These are phyloP conservation scores for Theretra japonica DNA, from an alignment of 2,888 invertebrate genomes.

Conservation along the genomic window DNA sequence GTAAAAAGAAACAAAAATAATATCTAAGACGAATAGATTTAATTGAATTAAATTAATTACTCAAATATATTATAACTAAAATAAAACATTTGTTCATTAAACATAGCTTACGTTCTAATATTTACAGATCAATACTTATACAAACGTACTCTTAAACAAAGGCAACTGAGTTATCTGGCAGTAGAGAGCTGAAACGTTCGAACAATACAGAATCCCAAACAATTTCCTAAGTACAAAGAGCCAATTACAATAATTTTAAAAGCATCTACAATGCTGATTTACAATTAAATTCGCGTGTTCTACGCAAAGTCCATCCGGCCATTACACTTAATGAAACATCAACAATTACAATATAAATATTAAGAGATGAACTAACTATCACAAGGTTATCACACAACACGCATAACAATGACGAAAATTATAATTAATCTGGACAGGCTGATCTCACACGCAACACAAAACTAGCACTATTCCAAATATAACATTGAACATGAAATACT, in stretches of 20 bases:
- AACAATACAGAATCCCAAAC: conserved; percentile 38
- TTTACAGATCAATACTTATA: conserved; percentile 18
- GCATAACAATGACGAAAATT: conserved; percentile 28
- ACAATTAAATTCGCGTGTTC: conserved; percentile 77
- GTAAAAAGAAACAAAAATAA: not conserved
- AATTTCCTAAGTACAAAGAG: conserved; percentile 74
- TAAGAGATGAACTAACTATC: conserved; percentile 64
- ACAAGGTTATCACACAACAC: conserved; percentile 70
- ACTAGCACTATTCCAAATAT: conserved; percentile 30
- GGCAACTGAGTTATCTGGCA: conserved; percentile 36
- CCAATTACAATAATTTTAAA: conserved; percentile 69
- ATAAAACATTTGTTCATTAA: not conserved
- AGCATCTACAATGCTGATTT: conserved; percentile 52
- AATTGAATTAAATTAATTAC: conserved; percentile 8
- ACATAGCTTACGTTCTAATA: conserved; percentile 15
- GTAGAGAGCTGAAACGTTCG: conserved; percentile 40
- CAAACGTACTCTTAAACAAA: conserved; percentile 23
- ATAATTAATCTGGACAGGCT: conserved; percentile 21
- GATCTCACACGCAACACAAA: conserved; percentile 20
- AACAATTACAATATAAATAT: conserved; percentile 57
- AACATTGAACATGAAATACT: conserved; percentile 10
- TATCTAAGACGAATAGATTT: not conserved
- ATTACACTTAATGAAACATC: conserved; percentile 63
- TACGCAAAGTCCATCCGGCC: conserved; percentile 68
- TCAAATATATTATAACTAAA: not conserved